Percentiles rank a stretch among this genome's conserved stretches.
Conservation (phyloP, 37 sponge, comb jelly and placozoan genomes). For the Halisarca cf. caerulea region DNA sequence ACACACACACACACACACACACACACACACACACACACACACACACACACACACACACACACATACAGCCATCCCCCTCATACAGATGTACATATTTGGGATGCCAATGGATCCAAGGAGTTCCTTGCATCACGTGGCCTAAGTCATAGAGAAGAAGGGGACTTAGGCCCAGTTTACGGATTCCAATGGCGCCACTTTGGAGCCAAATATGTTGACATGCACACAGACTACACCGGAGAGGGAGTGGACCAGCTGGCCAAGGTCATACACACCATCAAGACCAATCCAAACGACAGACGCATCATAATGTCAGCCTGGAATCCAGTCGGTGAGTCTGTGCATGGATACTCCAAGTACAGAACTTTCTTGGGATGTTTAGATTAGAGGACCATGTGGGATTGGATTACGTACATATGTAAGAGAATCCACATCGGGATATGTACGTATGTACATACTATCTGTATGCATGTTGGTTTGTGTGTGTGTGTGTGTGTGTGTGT, state of each 20-base stretch:
- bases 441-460: no score
- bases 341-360: no score
- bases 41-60: no score
- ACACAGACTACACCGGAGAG: slow-evolving; percentile 86
- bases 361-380: no score
- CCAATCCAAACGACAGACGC: slow-evolving; percentile 88
- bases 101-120: slow-evolving; percentile 93
- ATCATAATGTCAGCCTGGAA: slow-evolving; percentile 99
- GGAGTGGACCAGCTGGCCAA: slow-evolving; percentile 96
- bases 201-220: slow-evolving; percentile 90
- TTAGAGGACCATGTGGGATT: no score
- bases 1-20: no score
- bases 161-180: slow-evolving; percentile 97
- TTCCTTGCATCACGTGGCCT: slow-evolving; percentile 83
- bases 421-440: no score
- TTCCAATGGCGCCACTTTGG: slow-evolving; percentile 99
- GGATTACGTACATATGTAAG: no score
- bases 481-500: slow-evolving; percentile 29
- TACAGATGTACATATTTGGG: slow-evolving; percentile 87
- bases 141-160: slow-evolving; percentile 89
- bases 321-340: slow-evolving; percentile 65
- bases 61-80: background rate
- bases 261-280: slow-evolving; percentile 90
- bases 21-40: no score
- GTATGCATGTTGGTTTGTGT: no score